Evolutionary conservation across 2,888 invertebrate species (phyloP).

Genomic region (Catocala sponsa): DNA sequence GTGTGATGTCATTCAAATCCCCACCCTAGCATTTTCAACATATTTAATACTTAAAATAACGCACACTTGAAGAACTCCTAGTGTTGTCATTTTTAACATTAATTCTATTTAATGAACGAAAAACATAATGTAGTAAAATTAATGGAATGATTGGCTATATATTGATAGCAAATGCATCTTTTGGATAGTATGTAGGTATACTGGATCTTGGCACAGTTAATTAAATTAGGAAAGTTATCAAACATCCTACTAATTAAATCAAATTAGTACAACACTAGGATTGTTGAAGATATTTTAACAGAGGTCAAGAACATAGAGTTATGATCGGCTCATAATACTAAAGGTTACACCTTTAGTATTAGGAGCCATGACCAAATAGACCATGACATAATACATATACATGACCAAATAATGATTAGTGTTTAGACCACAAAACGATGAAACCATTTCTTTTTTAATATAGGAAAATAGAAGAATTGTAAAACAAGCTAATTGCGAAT

Average conservation of each 20-base stretch:
- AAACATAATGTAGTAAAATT: constrained; percentile 8
- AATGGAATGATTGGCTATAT: constrained; percentile 34
- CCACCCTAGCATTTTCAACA: no score
- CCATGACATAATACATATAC: no score
- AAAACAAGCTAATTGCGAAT: no score
- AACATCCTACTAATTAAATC: background rate
- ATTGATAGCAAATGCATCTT: background rate
- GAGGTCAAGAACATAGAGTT: constrained; percentile 54
- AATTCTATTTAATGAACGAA: background rate
- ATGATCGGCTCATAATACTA: no score
- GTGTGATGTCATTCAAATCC: no score
- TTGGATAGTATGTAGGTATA: no score
- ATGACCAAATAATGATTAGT: constrained; percentile 2
- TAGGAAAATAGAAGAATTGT: no score
- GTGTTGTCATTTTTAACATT: constrained; percentile 32
- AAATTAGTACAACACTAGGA: constrained; percentile 14
- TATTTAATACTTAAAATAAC: no score
- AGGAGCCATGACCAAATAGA: no score
- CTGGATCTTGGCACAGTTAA: background rate
- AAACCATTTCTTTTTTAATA: no score
- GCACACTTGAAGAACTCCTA: constrained; percentile 24
- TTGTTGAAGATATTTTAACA: constrained; percentile 5
- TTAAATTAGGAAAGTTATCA: background rate
- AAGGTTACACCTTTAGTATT: no score
- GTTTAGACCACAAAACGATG: constrained; percentile 15